A percentile compares a stretch with the other conserved stretches of the same genome.
Evolutionary conservation across 2,888 invertebrate species (phyloP).

Genomic region (Brenthis ino): DNA sequence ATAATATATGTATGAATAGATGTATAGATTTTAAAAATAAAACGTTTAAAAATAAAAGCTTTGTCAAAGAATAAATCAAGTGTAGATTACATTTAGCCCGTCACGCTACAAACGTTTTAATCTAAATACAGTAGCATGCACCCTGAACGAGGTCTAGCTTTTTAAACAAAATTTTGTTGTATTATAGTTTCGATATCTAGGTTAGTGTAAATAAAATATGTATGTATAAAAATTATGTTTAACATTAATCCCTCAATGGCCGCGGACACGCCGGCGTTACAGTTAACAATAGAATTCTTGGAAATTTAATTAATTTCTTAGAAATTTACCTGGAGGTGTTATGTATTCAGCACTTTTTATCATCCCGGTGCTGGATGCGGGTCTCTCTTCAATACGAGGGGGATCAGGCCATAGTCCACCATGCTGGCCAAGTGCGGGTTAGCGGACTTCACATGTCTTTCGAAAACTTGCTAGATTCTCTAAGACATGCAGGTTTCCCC

Average conservation of each 20-base stretch:
- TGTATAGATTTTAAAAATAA: not conserved
- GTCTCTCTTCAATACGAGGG: no score
- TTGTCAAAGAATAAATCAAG: constrained; percentile 13
- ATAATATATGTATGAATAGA: no score
- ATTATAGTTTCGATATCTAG: constrained; percentile 10
- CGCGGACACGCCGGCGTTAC: no score
- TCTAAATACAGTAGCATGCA: constrained; percentile 24
- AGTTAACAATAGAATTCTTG: no score
- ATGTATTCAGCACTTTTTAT: not conserved
- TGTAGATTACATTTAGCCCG: constrained; percentile 22
- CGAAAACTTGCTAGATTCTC: no score
- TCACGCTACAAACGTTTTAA: constrained; percentile 20
- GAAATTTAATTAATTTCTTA: no score
- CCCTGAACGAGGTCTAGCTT: constrained; percentile 4
- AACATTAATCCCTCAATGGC: no score
- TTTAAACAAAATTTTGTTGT: not conserved
- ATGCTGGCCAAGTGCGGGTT: no score
- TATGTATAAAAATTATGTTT: not conserved
- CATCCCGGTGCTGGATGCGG: not conserved
- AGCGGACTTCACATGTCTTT: no score
- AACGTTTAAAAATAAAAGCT: constrained; percentile 6
- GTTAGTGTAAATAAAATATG: constrained; percentile 2
- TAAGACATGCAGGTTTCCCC: no score
- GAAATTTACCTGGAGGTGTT: no score
- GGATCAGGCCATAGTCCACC: no score